Conservation (phyloP, 2,888 invertebrate species). For the Harmothoe impar region DNA sequence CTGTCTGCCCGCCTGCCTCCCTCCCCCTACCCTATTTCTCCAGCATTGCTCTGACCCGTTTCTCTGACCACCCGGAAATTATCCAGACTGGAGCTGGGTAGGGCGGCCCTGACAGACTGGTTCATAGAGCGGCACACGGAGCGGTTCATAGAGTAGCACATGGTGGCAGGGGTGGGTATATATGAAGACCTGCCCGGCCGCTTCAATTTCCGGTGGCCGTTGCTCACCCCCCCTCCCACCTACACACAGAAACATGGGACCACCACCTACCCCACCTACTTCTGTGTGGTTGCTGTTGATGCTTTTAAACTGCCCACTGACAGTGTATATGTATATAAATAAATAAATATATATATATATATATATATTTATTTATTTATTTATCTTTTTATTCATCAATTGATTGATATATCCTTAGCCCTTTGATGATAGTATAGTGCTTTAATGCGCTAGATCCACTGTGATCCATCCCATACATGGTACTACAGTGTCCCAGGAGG, state of each 20-base stretch:
- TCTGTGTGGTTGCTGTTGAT: background rate
- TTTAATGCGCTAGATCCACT: too few relatives aligned
- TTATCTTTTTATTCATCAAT: too few relatives aligned
- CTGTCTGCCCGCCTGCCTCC: background rate
- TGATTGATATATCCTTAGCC: too few relatives aligned
- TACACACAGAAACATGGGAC: background rate
- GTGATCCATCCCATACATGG: too few relatives aligned
- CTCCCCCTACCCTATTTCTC: conserved; percentile 12
- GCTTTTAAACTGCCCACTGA: too few relatives aligned
- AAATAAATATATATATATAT: too few relatives aligned
- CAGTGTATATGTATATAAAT: too few relatives aligned
- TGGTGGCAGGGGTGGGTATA: too few relatives aligned
- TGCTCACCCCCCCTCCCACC: background rate
- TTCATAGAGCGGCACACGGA: background rate
- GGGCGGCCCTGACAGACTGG: background rate
- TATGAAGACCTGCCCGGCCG: conserved; percentile 21
- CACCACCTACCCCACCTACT: background rate
- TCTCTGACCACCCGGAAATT: conserved; percentile 49
- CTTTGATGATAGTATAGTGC: too few relatives aligned
- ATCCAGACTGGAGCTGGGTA: background rate
- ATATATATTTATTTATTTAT: too few relatives aligned
- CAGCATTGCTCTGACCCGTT: background rate
- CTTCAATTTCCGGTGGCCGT: background rate
- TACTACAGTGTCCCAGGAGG: too few relatives aligned
- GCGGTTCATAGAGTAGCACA: background rate